These are phyloP conservation scores for Apamea epomidion DNA, from an alignment of 2,888 invertebrate genomes.

Conservation along the genomic window DNA sequence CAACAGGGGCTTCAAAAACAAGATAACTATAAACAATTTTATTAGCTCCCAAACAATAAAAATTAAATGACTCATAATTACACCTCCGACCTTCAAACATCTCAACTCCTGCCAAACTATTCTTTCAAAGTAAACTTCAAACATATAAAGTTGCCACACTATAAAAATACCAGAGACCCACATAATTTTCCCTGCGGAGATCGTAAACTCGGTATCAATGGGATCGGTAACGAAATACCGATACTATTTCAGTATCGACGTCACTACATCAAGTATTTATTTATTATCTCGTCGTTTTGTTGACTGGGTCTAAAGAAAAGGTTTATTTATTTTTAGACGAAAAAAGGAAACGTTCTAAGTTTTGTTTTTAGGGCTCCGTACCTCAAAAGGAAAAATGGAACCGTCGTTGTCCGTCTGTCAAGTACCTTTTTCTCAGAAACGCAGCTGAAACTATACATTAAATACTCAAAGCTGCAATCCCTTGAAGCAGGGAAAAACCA, in stretches of 20 bases:
- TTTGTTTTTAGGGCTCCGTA: no score
- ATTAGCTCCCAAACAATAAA: not conserved
- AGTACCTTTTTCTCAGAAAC: no score
- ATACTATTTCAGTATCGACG: conserved; percentile 32
- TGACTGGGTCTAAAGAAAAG: not conserved
- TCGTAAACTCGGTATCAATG: conserved; percentile 48
- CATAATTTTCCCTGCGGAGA: conserved; percentile 27
- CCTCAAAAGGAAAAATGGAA: no score
- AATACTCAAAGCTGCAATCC: no score
- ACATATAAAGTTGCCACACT: conserved; percentile 25
- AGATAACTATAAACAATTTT: not conserved
- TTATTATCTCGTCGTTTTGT: conserved; percentile 10
- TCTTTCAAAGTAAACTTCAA: conserved; percentile 9
- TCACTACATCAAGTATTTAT: conserved; percentile 46
- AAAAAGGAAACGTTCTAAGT: not conserved
- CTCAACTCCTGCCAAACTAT: not conserved
- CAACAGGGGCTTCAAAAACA: not conserved
- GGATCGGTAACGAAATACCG: conserved; percentile 25
- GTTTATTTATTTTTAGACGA: not conserved
- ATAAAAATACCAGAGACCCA: conserved; percentile 52
- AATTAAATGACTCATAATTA: not conserved
- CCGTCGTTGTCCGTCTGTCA: no score
- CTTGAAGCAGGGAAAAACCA: no score
- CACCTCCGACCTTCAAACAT: no score
- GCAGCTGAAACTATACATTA: no score